phyloP scores from a whole-genome alignment of 2,797 vertebrate genomes.

The Sebastes glaucus region DNA sequence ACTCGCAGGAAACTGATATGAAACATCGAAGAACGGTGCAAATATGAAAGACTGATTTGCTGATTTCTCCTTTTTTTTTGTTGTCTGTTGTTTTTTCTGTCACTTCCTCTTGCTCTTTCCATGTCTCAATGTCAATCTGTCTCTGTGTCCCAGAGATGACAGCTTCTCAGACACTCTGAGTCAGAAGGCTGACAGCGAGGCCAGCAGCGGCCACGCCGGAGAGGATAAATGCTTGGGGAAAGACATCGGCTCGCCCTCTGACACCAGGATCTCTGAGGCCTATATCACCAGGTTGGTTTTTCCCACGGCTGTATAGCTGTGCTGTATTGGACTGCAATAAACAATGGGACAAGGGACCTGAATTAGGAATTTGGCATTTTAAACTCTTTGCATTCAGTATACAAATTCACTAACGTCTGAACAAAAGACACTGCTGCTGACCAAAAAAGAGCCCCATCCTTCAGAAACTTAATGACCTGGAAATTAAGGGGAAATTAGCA shows the following conservation, averaged over 20 bases:
- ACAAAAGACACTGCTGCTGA: background rate
- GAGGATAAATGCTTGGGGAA: constrained; percentile 95
- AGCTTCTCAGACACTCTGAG: constrained; percentile 97
- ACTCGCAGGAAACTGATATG: constrained; percentile 57
- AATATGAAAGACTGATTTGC: constrained; percentile 51
- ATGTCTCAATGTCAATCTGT: constrained; percentile 44
- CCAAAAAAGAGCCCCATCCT: background rate
- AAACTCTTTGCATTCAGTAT: background rate
- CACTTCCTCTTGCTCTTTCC: constrained; percentile 29
- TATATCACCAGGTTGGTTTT: constrained; percentile 87
- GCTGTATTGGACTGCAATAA: background rate
- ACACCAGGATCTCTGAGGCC: constrained; percentile 88
- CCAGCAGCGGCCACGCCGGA: constrained; percentile 91
- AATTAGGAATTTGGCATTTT: background rate
- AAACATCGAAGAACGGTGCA: constrained; percentile 36
- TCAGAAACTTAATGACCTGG: background rate
- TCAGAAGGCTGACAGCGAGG: constrained; percentile 98
- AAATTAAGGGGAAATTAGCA: background rate
- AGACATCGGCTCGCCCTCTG: constrained; percentile 90
- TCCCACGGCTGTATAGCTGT: background rate
- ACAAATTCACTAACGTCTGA: background rate
- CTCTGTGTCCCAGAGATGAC: constrained; percentile 88
- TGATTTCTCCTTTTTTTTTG: constrained; percentile 17
- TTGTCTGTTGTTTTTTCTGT: constrained; percentile 3
- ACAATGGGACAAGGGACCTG: background rate